A percentile compares a stretch with the other conserved stretches of the same genome.
phyloP scores from a whole-genome alignment of 2,113 vertebrate species.

The Chloropsis hardwickii region DNA sequence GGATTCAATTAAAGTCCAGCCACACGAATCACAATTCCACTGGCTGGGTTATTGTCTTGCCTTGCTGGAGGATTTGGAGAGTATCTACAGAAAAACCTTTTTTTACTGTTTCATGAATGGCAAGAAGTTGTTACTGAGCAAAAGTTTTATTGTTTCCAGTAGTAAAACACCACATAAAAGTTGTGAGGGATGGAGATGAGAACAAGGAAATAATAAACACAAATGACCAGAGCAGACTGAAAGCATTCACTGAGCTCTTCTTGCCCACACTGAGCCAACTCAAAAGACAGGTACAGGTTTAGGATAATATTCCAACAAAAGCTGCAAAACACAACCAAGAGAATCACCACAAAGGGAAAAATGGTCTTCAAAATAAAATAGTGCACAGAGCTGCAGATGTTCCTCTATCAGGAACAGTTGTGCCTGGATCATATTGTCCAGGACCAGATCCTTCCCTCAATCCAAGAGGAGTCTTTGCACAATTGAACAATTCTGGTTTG shows the following conservation, averaged over 20 bases:
- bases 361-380: neutral
- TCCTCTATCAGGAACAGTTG: neutral
- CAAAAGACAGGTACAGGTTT: neutral
- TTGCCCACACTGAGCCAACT: neutral
- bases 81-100: neutral
- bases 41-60: neutral
- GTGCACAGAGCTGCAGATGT: neutral
- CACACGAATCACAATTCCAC: neutral
- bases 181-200: neutral
- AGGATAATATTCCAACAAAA: neutral
- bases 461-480: neutral
- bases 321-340: neutral
- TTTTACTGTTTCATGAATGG: neutral
- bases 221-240: neutral
- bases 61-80: neutral
- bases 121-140: neutral
- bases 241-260: neutral
- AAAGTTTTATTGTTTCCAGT: conserved; percentile 53
- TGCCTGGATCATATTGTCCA: neutral
- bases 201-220: neutral
- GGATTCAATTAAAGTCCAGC: neutral
- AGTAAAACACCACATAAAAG: neutral
- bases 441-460: neutral
- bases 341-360: neutral
- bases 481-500: rapidly evolving